phyloP scores from a whole-genome alignment of 2,113 vertebrate genomes.

The Nymphicus hollandicus region DNA sequence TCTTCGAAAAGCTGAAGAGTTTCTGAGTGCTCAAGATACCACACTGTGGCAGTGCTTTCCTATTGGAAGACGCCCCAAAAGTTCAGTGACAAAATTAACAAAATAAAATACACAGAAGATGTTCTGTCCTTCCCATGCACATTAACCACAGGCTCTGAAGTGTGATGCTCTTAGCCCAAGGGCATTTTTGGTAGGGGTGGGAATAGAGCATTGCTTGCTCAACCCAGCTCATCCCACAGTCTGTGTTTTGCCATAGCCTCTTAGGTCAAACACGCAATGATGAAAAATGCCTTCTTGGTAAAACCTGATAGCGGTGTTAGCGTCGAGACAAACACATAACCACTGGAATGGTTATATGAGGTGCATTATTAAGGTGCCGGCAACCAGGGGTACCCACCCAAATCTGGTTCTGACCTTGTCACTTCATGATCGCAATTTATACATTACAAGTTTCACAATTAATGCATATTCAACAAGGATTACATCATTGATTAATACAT shows the following conservation, averaged over 20 bases:
- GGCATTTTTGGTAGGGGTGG: background rate
- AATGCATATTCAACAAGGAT: no score
- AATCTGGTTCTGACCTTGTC: no score
- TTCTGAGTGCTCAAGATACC: background rate
- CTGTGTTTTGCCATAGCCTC: background rate
- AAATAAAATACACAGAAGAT: background rate
- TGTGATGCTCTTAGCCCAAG: background rate
- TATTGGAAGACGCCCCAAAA: background rate
- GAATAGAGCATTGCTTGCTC: rapidly evolving
- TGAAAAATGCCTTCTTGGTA: background rate
- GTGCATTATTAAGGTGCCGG: no score
- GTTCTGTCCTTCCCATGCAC: background rate
- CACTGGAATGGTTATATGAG: no score
- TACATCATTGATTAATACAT: no score
- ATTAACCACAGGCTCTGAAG: background rate
- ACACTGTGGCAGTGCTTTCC: background rate
- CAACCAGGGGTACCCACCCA: no score
- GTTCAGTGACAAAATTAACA: background rate
- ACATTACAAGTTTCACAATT: no score
- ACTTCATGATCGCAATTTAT: no score
- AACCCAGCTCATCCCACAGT: background rate
- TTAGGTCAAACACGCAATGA: background rate
- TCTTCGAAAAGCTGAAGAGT: background rate
- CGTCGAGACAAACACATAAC: no score
- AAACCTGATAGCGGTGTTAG: no score